Conservation (phyloP, 2,797 vertebrate species). For the Halcyon chelicuti region DNA sequence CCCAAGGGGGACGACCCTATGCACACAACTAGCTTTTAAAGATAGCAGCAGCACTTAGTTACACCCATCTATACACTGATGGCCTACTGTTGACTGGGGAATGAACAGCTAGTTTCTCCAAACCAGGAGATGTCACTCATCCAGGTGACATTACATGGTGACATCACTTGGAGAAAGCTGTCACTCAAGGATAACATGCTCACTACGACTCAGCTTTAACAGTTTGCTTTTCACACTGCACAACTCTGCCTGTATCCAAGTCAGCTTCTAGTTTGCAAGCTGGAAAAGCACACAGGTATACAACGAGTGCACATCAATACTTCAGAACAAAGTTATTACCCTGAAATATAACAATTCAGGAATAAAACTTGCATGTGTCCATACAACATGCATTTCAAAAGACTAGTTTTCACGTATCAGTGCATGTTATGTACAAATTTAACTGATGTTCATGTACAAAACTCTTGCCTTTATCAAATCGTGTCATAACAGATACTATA, state of each 20-base stretch:
- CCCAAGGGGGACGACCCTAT: background rate
- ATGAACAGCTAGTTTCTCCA: background rate
- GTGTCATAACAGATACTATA: background rate
- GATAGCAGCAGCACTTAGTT: fast-evolving
- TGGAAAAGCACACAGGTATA: background rate
- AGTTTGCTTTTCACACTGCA: background rate
- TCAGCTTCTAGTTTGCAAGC: background rate
- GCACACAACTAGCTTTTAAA: background rate
- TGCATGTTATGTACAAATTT: background rate
- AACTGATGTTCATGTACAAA: background rate
- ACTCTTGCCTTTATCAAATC: background rate
- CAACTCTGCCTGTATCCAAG: fast-evolving
- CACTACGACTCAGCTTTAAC: background rate
- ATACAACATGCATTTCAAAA: background rate
- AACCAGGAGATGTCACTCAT: background rate
- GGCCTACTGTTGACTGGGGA: background rate
- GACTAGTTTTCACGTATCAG: fast-evolving
- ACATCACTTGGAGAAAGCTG: background rate
- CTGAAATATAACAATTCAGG: background rate
- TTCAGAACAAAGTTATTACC: background rate
- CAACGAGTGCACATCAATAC: fast-evolving
- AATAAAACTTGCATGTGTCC: fast-evolving
- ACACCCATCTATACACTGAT: background rate
- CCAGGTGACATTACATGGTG: background rate
- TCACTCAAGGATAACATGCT: background rate